Evolutionary conservation across 1,140 invertebrate genomes (phyloP), one percentile per base, ranked within the genome.

Genomic region (Meloidogyne hapla): DNA sequence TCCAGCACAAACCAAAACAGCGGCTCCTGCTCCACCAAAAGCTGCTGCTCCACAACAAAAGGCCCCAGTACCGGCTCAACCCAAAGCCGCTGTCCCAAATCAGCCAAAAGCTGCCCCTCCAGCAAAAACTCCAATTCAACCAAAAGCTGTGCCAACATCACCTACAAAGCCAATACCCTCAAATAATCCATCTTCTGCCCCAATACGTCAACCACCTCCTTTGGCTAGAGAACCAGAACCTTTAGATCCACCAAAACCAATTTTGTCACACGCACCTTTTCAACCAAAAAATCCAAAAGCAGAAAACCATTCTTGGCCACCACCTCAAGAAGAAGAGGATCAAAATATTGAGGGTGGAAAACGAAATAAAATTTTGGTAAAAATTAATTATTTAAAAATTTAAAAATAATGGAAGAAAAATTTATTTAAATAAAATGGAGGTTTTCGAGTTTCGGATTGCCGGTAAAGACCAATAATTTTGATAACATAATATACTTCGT

Each of bases 221-320:
- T 56, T 56, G n/a, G 48, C n/a, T 9, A 56, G 6, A 56, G 48
- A 56, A 6, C 48, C 48, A 56, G 48, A 56, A n/a, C 18, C 48
- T 56, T 56, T 56, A 56, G 48, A 56, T n/a, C 48, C 48, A n/a
- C 48, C 48, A n/a, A 56, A 56, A n/a, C 48, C 18, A 8, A 56
- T 56, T 56, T 56, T 56, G n/a, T 6, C 18, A 6, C 48, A 56
- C n/a, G 18, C 48, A 56, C 48, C 48, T 56, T 56, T 56, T 56
- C 48, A 56, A 21, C 48, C 48, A 56, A 56, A 56, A 9, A 56
- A 45, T 45, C 66, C 66, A 38, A 23, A 68, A 68, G 33, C 38
- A 33, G 26, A 68, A 68, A 45, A 45, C 25, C 28, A 45, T 68
- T 68, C 38, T 13, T 68, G 66, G 38, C 33, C 38, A 13, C 42